Base-by-base conservation (phyloP, 2,113 vertebrate genomes). In the Podarcis raffonei region DNA sequence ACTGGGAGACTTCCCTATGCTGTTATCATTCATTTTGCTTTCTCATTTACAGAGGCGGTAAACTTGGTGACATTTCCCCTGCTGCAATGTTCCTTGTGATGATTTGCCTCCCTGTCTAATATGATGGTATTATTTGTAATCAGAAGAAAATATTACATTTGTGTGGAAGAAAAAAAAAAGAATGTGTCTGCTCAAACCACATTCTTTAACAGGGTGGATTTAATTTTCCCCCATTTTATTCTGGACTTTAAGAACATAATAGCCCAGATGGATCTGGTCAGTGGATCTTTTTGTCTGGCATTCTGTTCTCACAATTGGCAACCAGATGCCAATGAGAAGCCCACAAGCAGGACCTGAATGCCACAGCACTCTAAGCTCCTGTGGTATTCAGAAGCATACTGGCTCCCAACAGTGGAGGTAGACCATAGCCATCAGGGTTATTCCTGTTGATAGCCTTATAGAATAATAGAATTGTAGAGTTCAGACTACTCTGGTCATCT, bases 1-100 rank as follows among this genome's bases (percentile, higher is more conserved):
- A 81, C 57, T 37, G 90, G 90, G 71, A 85, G 0, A 1, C 15
- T 48, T 80, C 78, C 53, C 42, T 57, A 20, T 62, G 18, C n/a
- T 81, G 30, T n/a, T 32, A 32, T 62, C n/a, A 35, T 80, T 78
- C 42, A 23, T 87, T 84, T 37, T 75, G 6, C 23, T 65, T 88
- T 93, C 89, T 74, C 59, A 6, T 76, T 87, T 87, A 62, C 25
- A 22, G 57, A 85, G 57, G 59, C 83, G 32, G 59, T 62, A 88
- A 71, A 87, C 74, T 66, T 79, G 65, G 20, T 85, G 79, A 53
- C 0, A 0, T 91, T 83, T 88, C 23, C 30, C 16, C 90, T 83
- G 11, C 48, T 53, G 48, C 89, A 23, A 62, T 83, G 9, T 27
- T 37, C 82, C 30, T 90, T 82, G 37, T 84, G 42, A 6, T 57